Evolutionary conservation across 2,888 invertebrate genomes (phyloP).

Genomic region (Sipha maydis): DNA sequence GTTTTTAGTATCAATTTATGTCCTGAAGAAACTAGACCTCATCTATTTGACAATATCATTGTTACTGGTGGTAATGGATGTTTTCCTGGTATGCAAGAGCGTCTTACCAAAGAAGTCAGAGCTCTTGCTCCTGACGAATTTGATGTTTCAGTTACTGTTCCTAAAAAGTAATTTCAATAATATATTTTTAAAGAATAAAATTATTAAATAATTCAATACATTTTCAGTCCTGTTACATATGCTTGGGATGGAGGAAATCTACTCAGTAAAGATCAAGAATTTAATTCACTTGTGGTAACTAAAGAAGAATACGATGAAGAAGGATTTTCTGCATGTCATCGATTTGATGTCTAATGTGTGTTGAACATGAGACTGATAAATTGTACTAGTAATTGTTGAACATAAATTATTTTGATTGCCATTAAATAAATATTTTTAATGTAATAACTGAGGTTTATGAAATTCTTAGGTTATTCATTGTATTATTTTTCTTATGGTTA

Average conservation of each 20-base stretch:
- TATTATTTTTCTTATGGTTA: not conserved
- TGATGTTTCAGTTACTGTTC: conserved; percentile 78
- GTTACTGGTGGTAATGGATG: conserved; percentile 83
- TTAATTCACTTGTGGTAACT: conserved; percentile 79
- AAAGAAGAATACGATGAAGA: conserved; percentile 90
- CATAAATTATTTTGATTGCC: not conserved
- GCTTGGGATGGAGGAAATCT: conserved; percentile 90
- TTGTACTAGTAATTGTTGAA: not conserved
- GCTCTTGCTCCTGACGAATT: conserved; percentile 81
- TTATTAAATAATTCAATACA: conserved; percentile 55
- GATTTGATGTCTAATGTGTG: conserved; percentile 69
- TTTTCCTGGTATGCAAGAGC: conserved; percentile 85
- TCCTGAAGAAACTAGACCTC: conserved; percentile 79
- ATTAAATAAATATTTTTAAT: not conserved
- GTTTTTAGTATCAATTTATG: conserved; percentile 80
- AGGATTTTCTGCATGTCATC: conserved; percentile 74
- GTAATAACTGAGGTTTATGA: not conserved
- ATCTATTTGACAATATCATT: conserved; percentile 84
- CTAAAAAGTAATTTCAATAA: conserved; percentile 73
- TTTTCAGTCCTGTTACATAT: conserved; percentile 80
- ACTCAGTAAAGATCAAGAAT: conserved; percentile 79
- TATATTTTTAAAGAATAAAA: not conserved
- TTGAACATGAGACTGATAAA: not conserved
- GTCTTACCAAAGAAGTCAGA: conserved; percentile 82
- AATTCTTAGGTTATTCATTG: not conserved